Evolutionary conservation across 2,113 vertebrate species (phyloP).

Genomic region (Chaetura pelagica): DNA sequence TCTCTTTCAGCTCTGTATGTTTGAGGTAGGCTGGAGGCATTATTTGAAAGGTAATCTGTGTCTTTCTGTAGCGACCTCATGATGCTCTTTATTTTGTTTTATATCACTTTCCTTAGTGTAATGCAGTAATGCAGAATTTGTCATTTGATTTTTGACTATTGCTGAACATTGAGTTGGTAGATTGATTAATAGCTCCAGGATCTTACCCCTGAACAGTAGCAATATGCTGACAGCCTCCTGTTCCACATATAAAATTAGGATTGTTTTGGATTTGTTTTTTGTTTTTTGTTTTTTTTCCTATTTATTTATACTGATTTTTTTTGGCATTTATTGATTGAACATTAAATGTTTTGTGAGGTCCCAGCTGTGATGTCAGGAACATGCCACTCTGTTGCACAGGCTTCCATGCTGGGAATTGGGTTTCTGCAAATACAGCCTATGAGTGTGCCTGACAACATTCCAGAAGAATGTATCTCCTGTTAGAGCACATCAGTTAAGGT

Average conservation of each 20-base stretch:
- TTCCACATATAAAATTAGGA: rapidly evolving
- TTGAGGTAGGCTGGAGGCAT: background rate
- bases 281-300: background rate
- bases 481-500: background rate
- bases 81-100: background rate
- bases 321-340: background rate
- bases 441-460: too few species aligned
- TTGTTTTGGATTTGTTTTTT: too few species aligned
- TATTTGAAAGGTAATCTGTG: rapidly evolving
- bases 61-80: background rate
- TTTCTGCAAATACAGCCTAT: background rate
- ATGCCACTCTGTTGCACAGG: background rate
- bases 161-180: background rate
- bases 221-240: background rate
- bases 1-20: background rate
- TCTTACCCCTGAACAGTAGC: background rate
- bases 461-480: background rate
- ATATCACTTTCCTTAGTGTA: background rate
- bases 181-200: background rate
- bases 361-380: background rate
- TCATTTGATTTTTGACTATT: background rate
- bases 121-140: background rate
- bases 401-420: background rate
- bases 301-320: background rate
- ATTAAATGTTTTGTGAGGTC: background rate